Evolutionary conservation across 2,797 vertebrate species (phyloP), one percentile per base, ranked within the genome.

Genomic region (Oryzias sinensis): DNA sequence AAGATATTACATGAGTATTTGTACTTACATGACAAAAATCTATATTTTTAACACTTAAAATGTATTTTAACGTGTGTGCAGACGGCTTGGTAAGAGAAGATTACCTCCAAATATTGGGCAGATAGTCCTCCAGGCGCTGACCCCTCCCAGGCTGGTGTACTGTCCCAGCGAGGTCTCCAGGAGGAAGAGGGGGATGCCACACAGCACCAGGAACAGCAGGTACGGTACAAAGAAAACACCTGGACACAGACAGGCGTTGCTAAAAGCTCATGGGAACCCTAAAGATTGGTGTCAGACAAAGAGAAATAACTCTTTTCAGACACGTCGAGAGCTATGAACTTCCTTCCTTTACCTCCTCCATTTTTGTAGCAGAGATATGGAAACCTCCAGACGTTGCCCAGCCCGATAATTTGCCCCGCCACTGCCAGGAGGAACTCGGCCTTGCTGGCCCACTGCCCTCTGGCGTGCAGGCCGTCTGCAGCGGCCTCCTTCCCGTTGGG

Each of bases 211-310:
- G 85, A 98, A 98, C 82, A 98, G 85, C 77, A 95, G 86, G 76
- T 98, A 98, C 0, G 95, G 96, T 33, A 98, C 88, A 59, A 98
- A 94, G 82, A 98, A 98, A 52, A 94, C 95, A 68, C 96, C 96
- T 98, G 82, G 8, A 64, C 8, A 60, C 42, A 71, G 70, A 37
- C 33, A 37, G 9, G 33, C 33, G 3, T 37, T 37, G 33, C 9
- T 37, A 13, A 11, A 3, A 37, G 29, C 29, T 33, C 29, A 33
- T 9, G 29, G 29, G 33, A 11, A 13, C 9, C 33, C 33, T 2
- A 37, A 3, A 11, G 9, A 3, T 37, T 3, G 27, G 33, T 37
- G 8, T 37, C 33, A 11, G 33, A 37, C 2, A 3, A 37, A 37
- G 29, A 33, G 29, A 33, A 33, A 8, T 33, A 3, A 8, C 8